These are phyloP conservation scores for Phoxinus dragarum DNA, from an alignment of 2,797 vertebrate species.

Conservation along the genomic window DNA sequence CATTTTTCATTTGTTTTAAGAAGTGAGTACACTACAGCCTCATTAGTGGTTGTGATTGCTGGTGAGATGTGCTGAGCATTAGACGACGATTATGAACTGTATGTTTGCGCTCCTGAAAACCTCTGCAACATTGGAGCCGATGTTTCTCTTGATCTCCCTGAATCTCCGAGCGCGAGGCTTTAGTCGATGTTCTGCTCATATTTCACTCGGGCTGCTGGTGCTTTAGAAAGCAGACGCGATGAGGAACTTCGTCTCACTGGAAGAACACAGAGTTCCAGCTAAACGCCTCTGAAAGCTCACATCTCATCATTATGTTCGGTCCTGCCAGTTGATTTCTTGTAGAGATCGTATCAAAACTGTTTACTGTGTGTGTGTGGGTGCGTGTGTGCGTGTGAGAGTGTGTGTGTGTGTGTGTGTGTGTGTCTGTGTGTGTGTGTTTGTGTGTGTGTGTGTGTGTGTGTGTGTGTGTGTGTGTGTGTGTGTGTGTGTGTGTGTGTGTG, in stretches of 20 bases:
- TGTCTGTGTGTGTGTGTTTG: too few species aligned
- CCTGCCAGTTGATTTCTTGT: background rate
- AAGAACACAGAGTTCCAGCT: conserved; percentile 13
- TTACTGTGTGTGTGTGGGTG: background rate
- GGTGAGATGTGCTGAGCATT: background rate
- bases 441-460: too few species aligned
- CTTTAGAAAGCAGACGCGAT: conserved; percentile 15
- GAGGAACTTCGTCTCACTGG: background rate
- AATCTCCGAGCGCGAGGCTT: background rate
- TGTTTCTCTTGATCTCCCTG: background rate
- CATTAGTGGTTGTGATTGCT: background rate
- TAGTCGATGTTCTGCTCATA: background rate
- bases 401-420: too few species aligned
- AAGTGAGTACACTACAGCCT: background rate
- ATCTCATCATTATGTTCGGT: background rate
- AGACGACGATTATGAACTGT: background rate
- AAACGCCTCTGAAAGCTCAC: background rate
- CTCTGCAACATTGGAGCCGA: background rate
- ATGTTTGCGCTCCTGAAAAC: conserved; percentile 1
- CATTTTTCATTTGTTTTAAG: background rate
- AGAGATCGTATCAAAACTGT: background rate
- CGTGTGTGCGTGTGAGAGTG: too few species aligned
- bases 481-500: too few species aligned
- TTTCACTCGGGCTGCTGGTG: background rate
- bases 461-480: too few species aligned